Conservation (phyloP, 2,888 invertebrate genomes). For the Portevinia maculata region DNA sequence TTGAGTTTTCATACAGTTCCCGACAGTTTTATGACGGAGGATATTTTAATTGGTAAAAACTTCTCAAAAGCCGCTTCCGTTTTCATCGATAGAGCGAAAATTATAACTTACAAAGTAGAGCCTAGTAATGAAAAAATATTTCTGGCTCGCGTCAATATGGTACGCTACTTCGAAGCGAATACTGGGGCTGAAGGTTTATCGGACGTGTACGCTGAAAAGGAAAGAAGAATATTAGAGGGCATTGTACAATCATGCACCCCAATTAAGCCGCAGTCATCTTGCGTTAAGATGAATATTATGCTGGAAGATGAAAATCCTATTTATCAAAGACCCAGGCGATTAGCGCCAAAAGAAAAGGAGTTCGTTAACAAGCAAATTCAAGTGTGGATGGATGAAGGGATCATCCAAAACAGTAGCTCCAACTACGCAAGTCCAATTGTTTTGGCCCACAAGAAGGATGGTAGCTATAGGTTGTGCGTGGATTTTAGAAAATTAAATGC, state of each 20-base stretch:
- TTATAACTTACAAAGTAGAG: not conserved
- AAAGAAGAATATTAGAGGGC: too few species aligned
- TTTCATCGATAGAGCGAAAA: not conserved
- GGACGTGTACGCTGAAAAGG: not conserved
- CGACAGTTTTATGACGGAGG: conserved; percentile 4
- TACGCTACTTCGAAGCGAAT: conserved; percentile 1
- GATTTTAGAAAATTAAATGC: conserved; percentile 3
- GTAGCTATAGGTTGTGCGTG: conserved; percentile 13
- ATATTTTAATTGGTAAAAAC: conserved; percentile 15
- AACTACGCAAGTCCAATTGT: too few species aligned
- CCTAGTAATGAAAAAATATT: not conserved
- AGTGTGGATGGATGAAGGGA: too few species aligned
- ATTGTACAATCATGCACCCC: conserved; percentile 10
- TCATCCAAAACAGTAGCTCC: too few species aligned
- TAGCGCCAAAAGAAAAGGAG: not conserved
- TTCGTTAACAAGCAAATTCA: conserved; percentile 9
- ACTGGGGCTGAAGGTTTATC: not conserved
- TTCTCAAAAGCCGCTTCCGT: conserved; percentile 3
- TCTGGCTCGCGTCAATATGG: not conserved
- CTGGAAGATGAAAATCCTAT: conserved; percentile 1
- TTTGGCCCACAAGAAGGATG: too few species aligned
- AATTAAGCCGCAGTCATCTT: too few species aligned
- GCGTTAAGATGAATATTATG: too few species aligned
- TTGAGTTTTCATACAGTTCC: conserved; percentile 1
- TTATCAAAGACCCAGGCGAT: conserved; percentile 1